Percentiles rank a stretch among this genome's conserved stretches.
These are phyloP conservation scores for Petrocephalus schoutedeni DNA, from an alignment of 2,797 vertebrate species.

Conservation along the genomic window DNA sequence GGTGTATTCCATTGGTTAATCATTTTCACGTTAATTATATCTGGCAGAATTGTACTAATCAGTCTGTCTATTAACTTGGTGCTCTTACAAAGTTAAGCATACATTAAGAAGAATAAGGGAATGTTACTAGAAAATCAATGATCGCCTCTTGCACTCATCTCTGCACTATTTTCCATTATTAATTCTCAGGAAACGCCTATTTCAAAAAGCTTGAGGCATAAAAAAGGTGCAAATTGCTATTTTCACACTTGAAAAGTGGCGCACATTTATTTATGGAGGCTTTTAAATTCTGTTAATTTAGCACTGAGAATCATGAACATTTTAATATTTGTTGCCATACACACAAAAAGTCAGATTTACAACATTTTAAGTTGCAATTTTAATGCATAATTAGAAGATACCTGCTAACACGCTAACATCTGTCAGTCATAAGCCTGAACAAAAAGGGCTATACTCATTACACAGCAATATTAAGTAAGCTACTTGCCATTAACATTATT, in stretches of 20 bases:
- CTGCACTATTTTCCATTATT: conserved; percentile 1
- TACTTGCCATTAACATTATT: conserved; percentile 1
- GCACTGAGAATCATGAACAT: background rate
- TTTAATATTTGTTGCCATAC: background rate
- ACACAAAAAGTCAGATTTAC: background rate
- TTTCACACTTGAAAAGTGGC: conserved; percentile 6
- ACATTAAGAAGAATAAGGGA: background rate
- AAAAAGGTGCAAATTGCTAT: conserved; percentile 9
- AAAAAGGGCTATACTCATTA: background rate
- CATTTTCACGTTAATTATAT: background rate
- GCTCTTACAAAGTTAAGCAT: background rate
- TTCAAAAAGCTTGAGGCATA: background rate
- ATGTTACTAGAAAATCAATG: background rate
- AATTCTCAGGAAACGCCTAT: background rate
- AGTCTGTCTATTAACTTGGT: background rate
- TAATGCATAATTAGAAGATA: background rate
- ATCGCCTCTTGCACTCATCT: background rate
- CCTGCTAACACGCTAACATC: background rate
- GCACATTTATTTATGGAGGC: background rate
- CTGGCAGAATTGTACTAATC: background rate
- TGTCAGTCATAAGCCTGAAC: background rate
- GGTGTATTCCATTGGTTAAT: conserved; percentile 5
- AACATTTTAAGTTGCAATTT: background rate
- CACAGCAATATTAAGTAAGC: background rate
- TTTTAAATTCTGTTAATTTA: background rate